Conservation (phyloP, 2,113 vertebrate species). For the Oncorhynchus clarkii region DNA sequence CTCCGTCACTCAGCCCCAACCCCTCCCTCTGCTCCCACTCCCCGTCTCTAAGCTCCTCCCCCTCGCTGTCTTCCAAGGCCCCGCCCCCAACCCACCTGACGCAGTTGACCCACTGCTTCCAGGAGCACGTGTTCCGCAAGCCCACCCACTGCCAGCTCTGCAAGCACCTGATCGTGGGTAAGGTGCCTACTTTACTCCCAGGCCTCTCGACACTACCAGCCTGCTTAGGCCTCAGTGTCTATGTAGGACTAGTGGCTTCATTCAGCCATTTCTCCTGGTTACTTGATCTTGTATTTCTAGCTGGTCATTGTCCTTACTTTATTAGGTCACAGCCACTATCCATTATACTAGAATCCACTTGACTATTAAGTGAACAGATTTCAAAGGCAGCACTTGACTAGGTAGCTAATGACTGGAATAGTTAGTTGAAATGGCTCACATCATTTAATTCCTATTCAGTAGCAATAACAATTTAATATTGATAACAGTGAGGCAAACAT, state of each 20-base stretch:
- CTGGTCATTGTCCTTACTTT: too few species aligned
- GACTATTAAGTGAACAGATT: not conserved
- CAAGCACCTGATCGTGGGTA: conserved; percentile 89
- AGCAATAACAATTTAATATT: not conserved
- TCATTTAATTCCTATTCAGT: not conserved
- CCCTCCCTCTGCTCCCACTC: conserved; percentile 70
- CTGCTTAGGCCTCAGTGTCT: not conserved
- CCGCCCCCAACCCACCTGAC: conserved; percentile 59
- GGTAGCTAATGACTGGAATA: not conserved
- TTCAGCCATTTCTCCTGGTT: not conserved
- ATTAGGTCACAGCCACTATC: not conserved
- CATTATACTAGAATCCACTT: not conserved
- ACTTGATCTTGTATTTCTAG: not conserved
- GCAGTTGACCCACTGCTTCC: conserved; percentile 82
- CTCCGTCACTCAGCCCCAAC: conserved; percentile 69
- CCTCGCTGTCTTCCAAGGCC: conserved; percentile 53
- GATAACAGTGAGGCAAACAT: not conserved
- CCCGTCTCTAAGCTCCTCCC: conserved; percentile 68
- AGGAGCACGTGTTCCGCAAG: conserved; percentile 87
- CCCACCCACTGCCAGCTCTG: conserved; percentile 87
- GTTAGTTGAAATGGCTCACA: not conserved
- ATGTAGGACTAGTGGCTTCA: not conserved
- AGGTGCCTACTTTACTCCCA: conserved; percentile 40
- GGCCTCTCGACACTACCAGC: not conserved
- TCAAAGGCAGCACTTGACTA: not conserved